Percentiles rank a stretch among this genome's conserved stretches.
These are phyloP conservation scores for Scaptomyza polygonia DNA, from an alignment of 2,888 invertebrate genomes.

Conservation along the genomic window DNA sequence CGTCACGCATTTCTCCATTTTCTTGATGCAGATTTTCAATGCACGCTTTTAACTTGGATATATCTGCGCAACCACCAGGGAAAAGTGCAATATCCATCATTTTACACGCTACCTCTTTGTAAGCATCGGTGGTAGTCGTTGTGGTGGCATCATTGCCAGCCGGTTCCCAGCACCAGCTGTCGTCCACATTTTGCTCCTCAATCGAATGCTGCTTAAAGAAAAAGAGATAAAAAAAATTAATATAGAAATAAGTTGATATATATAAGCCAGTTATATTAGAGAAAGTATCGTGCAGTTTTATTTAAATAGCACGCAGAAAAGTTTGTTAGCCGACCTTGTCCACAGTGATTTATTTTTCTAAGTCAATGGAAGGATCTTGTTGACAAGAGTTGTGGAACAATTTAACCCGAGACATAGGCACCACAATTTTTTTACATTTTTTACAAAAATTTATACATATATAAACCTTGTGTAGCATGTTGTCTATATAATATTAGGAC, in stretches of 20 bases:
- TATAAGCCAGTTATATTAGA: no score
- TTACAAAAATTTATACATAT: no score
- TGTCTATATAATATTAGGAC: no score
- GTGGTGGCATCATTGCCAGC: slow-evolving; percentile 62
- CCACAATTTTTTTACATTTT: no score
- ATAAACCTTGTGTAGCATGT: no score
- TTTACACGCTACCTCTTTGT: slow-evolving; percentile 1
- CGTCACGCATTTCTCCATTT: slow-evolving; percentile 85
- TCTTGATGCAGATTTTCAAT: slow-evolving; percentile 84
- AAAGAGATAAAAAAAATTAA: not conserved
- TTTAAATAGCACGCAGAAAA: no score
- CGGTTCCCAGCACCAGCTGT: slow-evolving; percentile 85
- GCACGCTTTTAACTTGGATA: slow-evolving; percentile 83
- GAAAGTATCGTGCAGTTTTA: no score
- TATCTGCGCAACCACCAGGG: slow-evolving; percentile 18
- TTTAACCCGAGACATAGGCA: no score
- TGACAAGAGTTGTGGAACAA: no score
- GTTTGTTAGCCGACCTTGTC: no score
- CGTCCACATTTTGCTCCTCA: slow-evolving; percentile 77
- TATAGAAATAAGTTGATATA: not conserved
- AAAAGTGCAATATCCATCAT: slow-evolving; percentile 59
- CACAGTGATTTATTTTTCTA: no score
- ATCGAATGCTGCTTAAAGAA: slow-evolving; percentile 60
- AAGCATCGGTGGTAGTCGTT: not conserved
- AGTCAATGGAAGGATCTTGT: no score